Conservation (phyloP, 53 echinoderm and acorn worm genomes). For the Apostichopus leukothele region DNA sequence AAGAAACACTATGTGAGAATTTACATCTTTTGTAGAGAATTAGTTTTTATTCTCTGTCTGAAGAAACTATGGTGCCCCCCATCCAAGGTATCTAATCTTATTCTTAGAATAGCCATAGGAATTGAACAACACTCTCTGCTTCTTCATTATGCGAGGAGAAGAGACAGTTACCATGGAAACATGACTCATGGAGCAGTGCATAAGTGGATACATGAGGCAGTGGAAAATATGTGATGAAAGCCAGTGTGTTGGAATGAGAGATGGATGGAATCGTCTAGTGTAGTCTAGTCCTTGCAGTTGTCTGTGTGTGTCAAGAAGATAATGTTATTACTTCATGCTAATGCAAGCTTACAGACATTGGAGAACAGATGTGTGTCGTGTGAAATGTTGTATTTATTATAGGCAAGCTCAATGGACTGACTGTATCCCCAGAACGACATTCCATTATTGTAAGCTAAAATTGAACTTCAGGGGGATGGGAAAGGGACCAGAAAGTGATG, state of each 20-base stretch:
- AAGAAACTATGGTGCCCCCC: background rate
- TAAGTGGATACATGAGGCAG: background rate
- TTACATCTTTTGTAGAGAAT: too few relatives aligned
- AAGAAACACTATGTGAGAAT: too few relatives aligned
- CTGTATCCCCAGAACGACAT: background rate
- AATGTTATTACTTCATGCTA: background rate
- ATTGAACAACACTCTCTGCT: background rate
- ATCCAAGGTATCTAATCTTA: background rate
- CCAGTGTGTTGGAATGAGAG: background rate
- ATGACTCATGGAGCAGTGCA: constrained; percentile 26
- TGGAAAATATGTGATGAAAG: background rate
- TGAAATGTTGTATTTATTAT: too few relatives aligned
- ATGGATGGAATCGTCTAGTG: background rate
- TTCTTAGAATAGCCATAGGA: background rate
- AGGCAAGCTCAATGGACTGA: too few relatives aligned
- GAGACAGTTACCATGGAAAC: constrained; percentile 16
- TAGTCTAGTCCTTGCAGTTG: background rate
- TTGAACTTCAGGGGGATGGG: too few relatives aligned
- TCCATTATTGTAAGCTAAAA: background rate
- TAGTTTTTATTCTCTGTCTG: too few relatives aligned
- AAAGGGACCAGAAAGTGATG: too few relatives aligned
- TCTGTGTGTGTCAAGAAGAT: background rate
- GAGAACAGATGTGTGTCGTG: background rate
- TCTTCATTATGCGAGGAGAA: constrained; percentile 9
- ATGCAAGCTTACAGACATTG: background rate